Evolutionary conservation across 2,888 invertebrate species (phyloP), one percentile per base, ranked within the genome.

Genomic region (Dusona sp.): DNA sequence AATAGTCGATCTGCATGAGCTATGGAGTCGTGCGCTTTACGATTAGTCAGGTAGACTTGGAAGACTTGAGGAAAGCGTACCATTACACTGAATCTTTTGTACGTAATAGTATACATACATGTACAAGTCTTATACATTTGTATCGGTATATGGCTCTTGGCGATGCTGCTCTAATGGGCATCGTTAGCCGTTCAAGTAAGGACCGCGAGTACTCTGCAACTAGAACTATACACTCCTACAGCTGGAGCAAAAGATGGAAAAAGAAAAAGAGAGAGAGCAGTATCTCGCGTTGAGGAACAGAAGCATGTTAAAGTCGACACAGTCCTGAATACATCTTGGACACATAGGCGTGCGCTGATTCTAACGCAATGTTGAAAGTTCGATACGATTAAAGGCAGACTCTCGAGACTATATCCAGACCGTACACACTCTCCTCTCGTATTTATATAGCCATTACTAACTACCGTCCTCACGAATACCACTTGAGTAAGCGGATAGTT

Each of bases 1-100:
- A 92, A 93, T 93, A 91, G 92, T 90, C 91, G 91, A 92, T 93
- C 92, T 93, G 92, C 92, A 92, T 92, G 93, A 92, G 91, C 88
- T 92, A 92, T 92, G 91, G 92, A 92, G 91, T 92, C 91, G 90
- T 92, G 92, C 89, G 90, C 90, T 90, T 91, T 91, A 90, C 93
- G 93, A 93, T 93, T 92, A 93, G 93, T 93, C 93, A 92, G 91
- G 90, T 85, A 88, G 89, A 89, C 89, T 89, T 87, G 89, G 89
- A 70, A 78, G 77, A 72, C 81, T 74, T 79, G 54, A 73, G 68
- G 77, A 38, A 54, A 77, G 6, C 48, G 67, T 29, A 68, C 61
- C 81, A 79, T 74, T 74, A 48, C 79, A 79, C 64, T 51, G 78
- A 68, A 68, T 79, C 74, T 72, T 81, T 54, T 29, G 36, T 25